Evolutionary conservation across 2,113 vertebrate species (phyloP).

Genomic region (Aplodontia rufa): DNA sequence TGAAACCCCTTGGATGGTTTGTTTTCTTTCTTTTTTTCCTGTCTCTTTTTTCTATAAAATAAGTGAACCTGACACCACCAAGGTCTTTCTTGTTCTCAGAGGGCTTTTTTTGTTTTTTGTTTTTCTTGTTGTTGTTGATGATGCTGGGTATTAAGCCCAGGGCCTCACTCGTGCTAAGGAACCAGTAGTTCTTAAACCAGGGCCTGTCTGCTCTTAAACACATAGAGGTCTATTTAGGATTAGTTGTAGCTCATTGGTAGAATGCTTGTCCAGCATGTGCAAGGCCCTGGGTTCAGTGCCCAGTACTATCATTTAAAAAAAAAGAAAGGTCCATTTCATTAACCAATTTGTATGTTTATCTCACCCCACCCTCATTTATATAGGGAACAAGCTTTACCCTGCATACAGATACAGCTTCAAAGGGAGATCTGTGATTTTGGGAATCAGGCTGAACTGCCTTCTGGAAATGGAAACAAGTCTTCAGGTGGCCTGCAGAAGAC

Average conservation of each 20-base stretch:
- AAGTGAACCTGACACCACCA: background rate
- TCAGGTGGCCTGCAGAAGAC: slow-evolving; percentile 96
- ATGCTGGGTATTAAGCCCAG: background rate
- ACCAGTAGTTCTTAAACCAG: background rate
- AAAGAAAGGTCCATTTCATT: slow-evolving; percentile 11
- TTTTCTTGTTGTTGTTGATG: no score
- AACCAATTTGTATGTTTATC: background rate
- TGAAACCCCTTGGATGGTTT: background rate
- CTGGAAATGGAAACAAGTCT: slow-evolving; percentile 91
- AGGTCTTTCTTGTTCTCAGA: slow-evolving; percentile 3
- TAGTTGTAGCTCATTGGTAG: background rate
- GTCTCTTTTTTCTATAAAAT: background rate
- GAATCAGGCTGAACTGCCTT: slow-evolving; percentile 88
- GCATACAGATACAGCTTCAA: slow-evolving; percentile 97
- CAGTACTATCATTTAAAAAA: background rate
- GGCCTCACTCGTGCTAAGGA: background rate
- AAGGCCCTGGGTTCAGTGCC: background rate
- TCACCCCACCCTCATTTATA: slow-evolving; percentile 41
- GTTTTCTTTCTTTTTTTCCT: background rate
- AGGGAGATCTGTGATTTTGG: slow-evolving; percentile 92
- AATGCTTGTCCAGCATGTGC: background rate
- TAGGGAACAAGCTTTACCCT: slow-evolving; percentile 96
- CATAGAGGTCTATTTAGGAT: background rate
- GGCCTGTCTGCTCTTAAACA: background rate
- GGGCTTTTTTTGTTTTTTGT: no score